A percentile compares a stretch with the other conserved stretches of the same genome.
These are phyloP conservation scores for Albula goreensis DNA, from an alignment of 2,113 vertebrate species.

Conservation along the genomic window DNA sequence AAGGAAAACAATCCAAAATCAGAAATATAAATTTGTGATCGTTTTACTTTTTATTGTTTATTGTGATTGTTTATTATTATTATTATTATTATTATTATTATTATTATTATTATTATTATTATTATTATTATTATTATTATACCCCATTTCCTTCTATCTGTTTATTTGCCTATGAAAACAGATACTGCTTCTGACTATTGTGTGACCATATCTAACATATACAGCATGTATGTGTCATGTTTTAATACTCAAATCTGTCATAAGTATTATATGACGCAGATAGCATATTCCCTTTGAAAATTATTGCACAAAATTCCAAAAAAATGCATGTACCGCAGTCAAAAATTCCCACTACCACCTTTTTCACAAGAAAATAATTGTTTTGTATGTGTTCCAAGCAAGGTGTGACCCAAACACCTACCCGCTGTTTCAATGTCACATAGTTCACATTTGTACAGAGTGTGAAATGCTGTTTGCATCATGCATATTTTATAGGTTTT, in stretches of 20 bases:
- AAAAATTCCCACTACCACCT: background rate
- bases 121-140: no score
- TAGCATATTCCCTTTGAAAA: background rate
- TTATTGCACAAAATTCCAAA: background rate
- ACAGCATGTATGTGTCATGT: background rate
- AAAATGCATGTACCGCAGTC: background rate
- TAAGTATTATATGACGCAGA: background rate
- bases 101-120: no score
- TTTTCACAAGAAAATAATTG: background rate
- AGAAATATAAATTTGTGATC: background rate
- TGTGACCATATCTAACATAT: background rate
- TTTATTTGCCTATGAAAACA: no score
- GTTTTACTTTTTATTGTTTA: background rate
- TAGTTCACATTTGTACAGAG: slow-evolving; percentile 8
- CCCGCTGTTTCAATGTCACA: background rate
- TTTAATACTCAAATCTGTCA: background rate
- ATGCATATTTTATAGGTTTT: slow-evolving; percentile 18
- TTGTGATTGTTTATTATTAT: no score
- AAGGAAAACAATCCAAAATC: background rate
- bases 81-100: no score
- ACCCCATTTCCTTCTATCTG: no score
- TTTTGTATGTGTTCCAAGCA: slow-evolving; percentile 16
- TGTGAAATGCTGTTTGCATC: slow-evolving; percentile 7
- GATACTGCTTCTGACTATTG: background rate
- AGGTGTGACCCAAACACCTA: slow-evolving; percentile 28